phyloP scores from a whole-genome alignment of 2,797 vertebrate genomes.

The Karalla daura region DNA sequence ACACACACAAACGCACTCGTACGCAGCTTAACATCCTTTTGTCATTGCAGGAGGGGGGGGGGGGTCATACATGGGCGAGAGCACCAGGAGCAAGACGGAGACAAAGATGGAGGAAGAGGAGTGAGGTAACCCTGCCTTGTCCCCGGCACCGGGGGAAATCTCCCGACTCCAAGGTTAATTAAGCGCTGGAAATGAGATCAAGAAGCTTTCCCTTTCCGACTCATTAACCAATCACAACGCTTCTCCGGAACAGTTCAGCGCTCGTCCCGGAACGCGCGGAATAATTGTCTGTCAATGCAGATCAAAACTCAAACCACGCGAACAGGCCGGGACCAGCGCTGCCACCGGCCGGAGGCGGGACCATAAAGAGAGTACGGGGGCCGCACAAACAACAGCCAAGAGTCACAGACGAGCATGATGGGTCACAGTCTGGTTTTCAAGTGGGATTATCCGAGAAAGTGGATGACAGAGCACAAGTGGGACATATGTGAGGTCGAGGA shows the following conservation, averaged over 20 bases:
- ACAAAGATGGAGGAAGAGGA: conserved; percentile 64
- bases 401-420: not conserved
- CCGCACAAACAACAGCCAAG: not conserved
- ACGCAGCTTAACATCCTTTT: conserved; percentile 57
- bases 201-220: conserved; percentile 82
- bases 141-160: conserved; percentile 78
- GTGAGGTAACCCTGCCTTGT: conserved; percentile 70
- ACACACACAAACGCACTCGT: not conserved
- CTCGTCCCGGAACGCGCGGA: conserved; percentile 67
- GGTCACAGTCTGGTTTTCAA: not conserved
- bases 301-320: conserved; percentile 71
- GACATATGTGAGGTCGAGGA: too few relatives aligned
- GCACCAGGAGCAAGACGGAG: conserved; percentile 40
- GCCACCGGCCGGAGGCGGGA: conserved; percentile 28
- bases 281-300: conserved; percentile 78
- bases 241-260: conserved; percentile 78
- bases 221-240: conserved; percentile 85
- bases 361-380: conserved; percentile 9
- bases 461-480: not conserved
- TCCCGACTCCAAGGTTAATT: conserved; percentile 86
- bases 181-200: conserved; percentile 84
- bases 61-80: conserved; percentile 45
- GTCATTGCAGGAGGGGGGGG: conserved; percentile 64
- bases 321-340: conserved; percentile 10
- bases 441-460: not conserved